Conservation (phyloP, 2,888 invertebrate genomes). For the Drosophila sordidapex region DNA sequence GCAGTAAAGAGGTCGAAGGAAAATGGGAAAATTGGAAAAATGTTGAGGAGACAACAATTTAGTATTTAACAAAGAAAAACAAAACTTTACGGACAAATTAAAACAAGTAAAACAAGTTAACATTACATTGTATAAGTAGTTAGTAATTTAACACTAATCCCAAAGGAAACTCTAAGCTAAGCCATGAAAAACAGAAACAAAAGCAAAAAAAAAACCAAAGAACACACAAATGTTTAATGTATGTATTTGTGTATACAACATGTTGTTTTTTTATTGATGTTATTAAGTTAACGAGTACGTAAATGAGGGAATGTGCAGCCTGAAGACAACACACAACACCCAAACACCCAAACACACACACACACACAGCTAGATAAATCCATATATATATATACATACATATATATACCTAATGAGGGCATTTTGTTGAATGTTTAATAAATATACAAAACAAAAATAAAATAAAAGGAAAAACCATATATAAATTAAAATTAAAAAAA, state of each 20-base stretch:
- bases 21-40: slow-evolving; percentile 11
- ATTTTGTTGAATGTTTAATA: slow-evolving; percentile 68
- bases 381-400: slow-evolving; percentile 26
- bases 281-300: slow-evolving; percentile 64
- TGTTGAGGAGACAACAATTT: slow-evolving; percentile 41
- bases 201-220: slow-evolving; percentile 14
- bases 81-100: slow-evolving; percentile 82
- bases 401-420: slow-evolving; percentile 45
- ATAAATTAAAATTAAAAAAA: slow-evolving; percentile 38
- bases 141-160: slow-evolving; percentile 82
- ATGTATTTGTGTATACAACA: slow-evolving; percentile 73
- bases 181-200: slow-evolving; percentile 25
- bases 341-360: neutral
- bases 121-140: slow-evolving; percentile 84
- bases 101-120: slow-evolving; percentile 84
- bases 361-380: slow-evolving; percentile 25
- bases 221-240: slow-evolving; percentile 51
- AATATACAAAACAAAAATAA: slow-evolving; percentile 45
- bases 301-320: slow-evolving; percentile 29
- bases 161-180: slow-evolving; percentile 46
- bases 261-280: slow-evolving; percentile 71
- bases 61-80: slow-evolving; percentile 56
- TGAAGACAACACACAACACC: slow-evolving; percentile 7
- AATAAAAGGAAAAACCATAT: neutral
- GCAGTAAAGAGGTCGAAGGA: slow-evolving; percentile 9